These are phyloP conservation scores for Nymphicus hollandicus DNA, from an alignment of 2,113 vertebrate genomes.

Conservation along the genomic window DNA sequence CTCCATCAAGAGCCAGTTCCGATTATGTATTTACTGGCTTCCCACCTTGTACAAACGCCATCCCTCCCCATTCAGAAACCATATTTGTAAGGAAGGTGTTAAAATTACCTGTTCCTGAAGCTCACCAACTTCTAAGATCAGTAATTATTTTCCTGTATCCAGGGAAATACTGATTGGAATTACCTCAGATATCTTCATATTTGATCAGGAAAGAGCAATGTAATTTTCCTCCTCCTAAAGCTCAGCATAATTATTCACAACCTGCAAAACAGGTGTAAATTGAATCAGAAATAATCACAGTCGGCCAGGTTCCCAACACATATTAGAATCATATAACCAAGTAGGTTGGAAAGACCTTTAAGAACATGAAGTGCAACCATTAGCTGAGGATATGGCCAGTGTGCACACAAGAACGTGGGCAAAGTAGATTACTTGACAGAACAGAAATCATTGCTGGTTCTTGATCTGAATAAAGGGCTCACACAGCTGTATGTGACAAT, in stretches of 20 bases:
- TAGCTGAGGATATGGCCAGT: background rate
- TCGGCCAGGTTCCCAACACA: background rate
- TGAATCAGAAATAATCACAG: background rate
- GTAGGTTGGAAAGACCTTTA: background rate
- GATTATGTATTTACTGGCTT: background rate
- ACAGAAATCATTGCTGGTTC: background rate
- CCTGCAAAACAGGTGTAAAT: background rate
- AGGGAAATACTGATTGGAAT: background rate
- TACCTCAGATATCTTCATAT: background rate
- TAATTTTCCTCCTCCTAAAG: background rate
- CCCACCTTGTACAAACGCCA: background rate
- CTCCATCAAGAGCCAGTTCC: background rate
- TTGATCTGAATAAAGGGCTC: background rate
- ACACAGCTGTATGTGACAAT: background rate
- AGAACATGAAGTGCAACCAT: background rate
- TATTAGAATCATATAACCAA: background rate
- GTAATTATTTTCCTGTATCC: background rate
- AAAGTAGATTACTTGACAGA: background rate
- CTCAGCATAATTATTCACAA: background rate
- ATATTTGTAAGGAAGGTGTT: background rate
- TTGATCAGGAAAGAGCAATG: background rate
- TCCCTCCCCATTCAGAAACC: background rate
- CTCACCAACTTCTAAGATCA: background rate
- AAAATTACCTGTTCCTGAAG: background rate
- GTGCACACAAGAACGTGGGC: too few relatives aligned